Percentiles rank a stretch among this genome's conserved stretches.
phyloP scores from a whole-genome alignment of 2,888 invertebrate species.

The Brachyptera putata region DNA sequence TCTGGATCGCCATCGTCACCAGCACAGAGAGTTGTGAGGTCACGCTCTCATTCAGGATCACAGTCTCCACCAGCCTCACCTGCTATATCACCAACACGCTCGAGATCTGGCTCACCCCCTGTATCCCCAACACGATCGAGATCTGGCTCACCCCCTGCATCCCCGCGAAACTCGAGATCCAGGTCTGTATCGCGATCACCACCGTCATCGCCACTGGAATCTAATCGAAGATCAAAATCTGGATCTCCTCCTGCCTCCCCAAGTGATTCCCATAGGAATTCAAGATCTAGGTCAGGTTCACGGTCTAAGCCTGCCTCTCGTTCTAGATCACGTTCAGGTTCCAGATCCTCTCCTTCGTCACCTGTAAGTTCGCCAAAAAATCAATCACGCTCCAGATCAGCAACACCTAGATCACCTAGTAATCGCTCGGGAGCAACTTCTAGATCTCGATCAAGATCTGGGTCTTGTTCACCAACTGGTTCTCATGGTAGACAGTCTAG shows the following conservation, averaged over 20 bases:
- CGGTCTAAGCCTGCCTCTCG: slow-evolving; percentile 23
- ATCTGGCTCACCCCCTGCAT: slow-evolving; percentile 15
- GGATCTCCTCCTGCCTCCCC: slow-evolving; percentile 33
- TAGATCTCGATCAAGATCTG: slow-evolving; percentile 39
- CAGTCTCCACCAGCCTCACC: slow-evolving; percentile 1
- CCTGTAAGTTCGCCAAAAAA: neutral
- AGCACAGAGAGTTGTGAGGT: neutral
- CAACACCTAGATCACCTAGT: slow-evolving; percentile 34
- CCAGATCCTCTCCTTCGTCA: slow-evolving; percentile 28
- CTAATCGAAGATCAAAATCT: slow-evolving; percentile 38
- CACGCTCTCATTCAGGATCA: slow-evolving; percentile 12
- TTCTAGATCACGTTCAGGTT: slow-evolving; percentile 37
- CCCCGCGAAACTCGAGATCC: slow-evolving; percentile 34
- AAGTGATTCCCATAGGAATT: slow-evolving; percentile 27
- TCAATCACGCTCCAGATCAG: slow-evolving; percentile 21
- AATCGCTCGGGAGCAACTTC: neutral
- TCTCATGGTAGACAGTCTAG: neutral
- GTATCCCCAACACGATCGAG: neutral
- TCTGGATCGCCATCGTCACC: slow-evolving; percentile 10
- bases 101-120: neutral
- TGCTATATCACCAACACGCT: neutral
- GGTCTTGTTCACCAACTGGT: slow-evolving; percentile 39
- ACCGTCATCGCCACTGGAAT: slow-evolving; percentile 32
- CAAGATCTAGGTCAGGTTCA: slow-evolving; percentile 24
- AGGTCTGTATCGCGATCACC: slow-evolving; percentile 34